Base-by-base conservation (phyloP, 1,140 invertebrate species). In the Mya arenaria region DNA sequence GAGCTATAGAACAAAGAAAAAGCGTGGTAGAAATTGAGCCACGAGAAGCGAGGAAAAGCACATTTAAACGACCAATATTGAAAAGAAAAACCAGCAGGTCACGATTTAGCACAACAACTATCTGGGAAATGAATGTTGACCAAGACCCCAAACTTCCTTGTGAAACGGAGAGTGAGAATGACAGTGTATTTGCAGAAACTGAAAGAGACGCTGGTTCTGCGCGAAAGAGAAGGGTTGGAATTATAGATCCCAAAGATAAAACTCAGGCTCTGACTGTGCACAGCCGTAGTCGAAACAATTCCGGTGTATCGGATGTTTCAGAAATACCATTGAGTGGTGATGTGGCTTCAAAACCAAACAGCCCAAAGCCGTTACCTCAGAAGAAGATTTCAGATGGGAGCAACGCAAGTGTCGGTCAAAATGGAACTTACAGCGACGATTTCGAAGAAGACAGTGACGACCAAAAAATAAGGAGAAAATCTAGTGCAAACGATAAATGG, bases 121-220 rank as follows among this genome's bases (percentile, higher is more conserved):
- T 82, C 25, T 82, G 68, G 79, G 79, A 82, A 66, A 82, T 82
- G 68, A 60, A 48, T 8, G 69, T 74, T 17, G 79, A 82, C 15
- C 15, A 48, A 19, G 37, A 63, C 30, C 55, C n/a, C 10, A 17
- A 63, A 17, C 28, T 34, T n/a, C n/a, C n/a, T 36, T 4, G 23
- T 56, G 69, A 23, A 0, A n/a, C 5, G n/a, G 39, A 48, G 1
- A 34, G n/a, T 44, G 36, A 3, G 15, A 60, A 75, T 8, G 60
- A 65, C 41, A 30, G 30, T 8, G 23, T 32, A 34, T 30, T 65
- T 72, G 69, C 25, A 28, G 17, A 1, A 52, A 3, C 56, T 6
- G 39, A 36, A 13, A 37, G 19, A 10, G 60, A 65, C 10, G 10
- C 69, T 39, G 6, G 25, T 48, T 32, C 37, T 36, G 41, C 30